These are phyloP conservation scores for Sinosuthora webbiana DNA, from an alignment of 2,113 vertebrate genomes.

Conservation along the genomic window DNA sequence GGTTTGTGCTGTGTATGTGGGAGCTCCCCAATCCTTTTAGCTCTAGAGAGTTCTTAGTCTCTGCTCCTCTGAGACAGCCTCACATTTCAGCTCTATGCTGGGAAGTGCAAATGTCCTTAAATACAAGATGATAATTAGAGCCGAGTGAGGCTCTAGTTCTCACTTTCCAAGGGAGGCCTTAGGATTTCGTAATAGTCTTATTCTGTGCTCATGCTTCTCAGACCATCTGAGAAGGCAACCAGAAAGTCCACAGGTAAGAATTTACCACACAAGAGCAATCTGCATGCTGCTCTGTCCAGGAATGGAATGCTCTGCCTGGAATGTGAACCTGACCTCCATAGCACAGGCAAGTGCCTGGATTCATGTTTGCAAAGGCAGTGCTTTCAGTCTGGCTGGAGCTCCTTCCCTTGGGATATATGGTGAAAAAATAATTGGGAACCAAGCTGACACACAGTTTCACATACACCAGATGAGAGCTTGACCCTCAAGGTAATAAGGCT, in stretches of 20 bases:
- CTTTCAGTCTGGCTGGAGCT: not conserved
- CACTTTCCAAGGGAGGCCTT: not conserved
- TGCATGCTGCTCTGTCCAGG: rapidly evolving
- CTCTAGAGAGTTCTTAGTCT: not conserved
- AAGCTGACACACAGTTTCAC: not conserved
- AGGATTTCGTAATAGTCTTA: not conserved
- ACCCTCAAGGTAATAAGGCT: not conserved
- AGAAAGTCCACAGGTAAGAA: not conserved
- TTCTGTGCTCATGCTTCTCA: not conserved
- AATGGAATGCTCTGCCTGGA: too few species aligned
- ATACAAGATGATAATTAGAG: not conserved
- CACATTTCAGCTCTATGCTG: not conserved
- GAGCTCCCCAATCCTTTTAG: not conserved
- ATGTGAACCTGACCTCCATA: not conserved
- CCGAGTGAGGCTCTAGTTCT: not conserved
- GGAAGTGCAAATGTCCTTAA: not conserved
- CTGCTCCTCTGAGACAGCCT: not conserved
- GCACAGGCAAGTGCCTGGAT: not conserved
- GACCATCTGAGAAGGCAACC: not conserved
- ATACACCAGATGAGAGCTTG: not conserved
- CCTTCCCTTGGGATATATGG: not conserved
- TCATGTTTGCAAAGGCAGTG: not conserved
- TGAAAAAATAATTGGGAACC: not conserved
- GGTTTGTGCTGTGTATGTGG: not conserved
- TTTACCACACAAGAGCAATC: not conserved